phyloP scores from a whole-genome alignment of 92 coral and sea anemone genomes.

The Bergia puertoricense region DNA sequence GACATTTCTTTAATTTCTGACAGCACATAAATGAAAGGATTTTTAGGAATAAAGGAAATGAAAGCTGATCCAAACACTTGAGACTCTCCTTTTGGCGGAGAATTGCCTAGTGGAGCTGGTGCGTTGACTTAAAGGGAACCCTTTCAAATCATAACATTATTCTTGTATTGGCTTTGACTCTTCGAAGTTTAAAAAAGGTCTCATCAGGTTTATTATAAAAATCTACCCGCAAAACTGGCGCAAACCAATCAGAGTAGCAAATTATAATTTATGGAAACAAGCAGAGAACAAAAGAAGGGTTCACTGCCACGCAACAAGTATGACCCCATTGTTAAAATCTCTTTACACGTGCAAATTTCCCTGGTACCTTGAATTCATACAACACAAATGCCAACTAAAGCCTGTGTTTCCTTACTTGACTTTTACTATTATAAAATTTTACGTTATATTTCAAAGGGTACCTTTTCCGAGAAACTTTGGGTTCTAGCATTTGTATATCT shows the following conservation, averaged over 20 bases:
- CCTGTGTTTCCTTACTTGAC: background rate
- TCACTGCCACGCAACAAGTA: constrained; percentile 40
- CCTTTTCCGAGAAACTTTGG: background rate
- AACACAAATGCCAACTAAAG: background rate
- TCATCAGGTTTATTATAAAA: background rate
- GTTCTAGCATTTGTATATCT: background rate
- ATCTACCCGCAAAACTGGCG: constrained; percentile 31
- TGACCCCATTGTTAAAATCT: constrained; percentile 38
- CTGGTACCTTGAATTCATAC: constrained; percentile 19
- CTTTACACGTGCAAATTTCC: constrained; percentile 33
- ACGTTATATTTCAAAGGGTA: background rate
- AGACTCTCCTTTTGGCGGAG: background rate
- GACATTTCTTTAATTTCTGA: background rate
- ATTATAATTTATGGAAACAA: constrained; percentile 23
- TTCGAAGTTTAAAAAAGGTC: background rate
- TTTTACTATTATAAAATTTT: background rate
- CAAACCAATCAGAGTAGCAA: constrained; percentile 30
- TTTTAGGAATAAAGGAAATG: no score
- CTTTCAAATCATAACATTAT: background rate
- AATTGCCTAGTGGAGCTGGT: background rate
- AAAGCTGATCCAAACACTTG: background rate
- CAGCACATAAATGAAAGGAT: background rate
- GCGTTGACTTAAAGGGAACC: no score
- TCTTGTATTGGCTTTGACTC: background rate
- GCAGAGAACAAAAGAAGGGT: constrained; percentile 28